Conservation (phyloP, 2,888 invertebrate species). For the Zonitis immaculata region DNA sequence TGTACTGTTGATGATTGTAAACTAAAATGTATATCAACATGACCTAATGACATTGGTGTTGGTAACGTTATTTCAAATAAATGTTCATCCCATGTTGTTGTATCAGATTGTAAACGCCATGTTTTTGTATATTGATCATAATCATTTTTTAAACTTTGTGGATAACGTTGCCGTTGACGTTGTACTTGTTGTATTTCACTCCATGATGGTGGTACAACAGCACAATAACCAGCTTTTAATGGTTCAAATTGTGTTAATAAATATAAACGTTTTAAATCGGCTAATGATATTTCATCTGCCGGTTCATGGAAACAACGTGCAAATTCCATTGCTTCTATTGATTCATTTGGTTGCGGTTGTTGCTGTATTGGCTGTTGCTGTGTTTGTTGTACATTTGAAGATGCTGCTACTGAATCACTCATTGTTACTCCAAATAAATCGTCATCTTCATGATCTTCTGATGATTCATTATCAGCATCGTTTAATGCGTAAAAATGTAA, state of each 20-base stretch:
- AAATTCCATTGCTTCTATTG: constrained; percentile 33
- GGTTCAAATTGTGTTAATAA: constrained; percentile 73
- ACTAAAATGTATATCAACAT: constrained; percentile 83
- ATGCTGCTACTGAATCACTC: constrained; percentile 3
- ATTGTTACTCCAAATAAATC: constrained; percentile 46
- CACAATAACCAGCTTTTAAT: constrained; percentile 67
- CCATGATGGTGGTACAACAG: constrained; percentile 92
- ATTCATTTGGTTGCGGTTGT: constrained; percentile 17
- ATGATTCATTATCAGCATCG: constrained; percentile 66
- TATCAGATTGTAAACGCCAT: constrained; percentile 83
- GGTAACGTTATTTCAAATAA: constrained; percentile 84
- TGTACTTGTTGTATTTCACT: constrained; percentile 89
- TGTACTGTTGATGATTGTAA: constrained; percentile 72
- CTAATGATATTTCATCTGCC: constrained; percentile 32
- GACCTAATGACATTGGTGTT: constrained; percentile 73
- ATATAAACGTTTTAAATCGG: constrained; percentile 57
- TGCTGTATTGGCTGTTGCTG: not conserved
- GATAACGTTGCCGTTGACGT: constrained; percentile 74
- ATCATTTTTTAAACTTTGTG: constrained; percentile 71
- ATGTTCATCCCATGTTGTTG: constrained; percentile 90
- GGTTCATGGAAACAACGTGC: constrained; percentile 42
- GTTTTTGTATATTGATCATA: constrained; percentile 71
- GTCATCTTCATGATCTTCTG: constrained; percentile 69
- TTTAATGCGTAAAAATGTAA: constrained; percentile 78
- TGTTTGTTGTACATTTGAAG: not conserved